A percentile compares a stretch with the other conserved stretches of the same genome.
Evolutionary conservation across 37 sponge, comb jelly and placozoan genomes (phyloP).

Genomic region (Agelas oroides): DNA sequence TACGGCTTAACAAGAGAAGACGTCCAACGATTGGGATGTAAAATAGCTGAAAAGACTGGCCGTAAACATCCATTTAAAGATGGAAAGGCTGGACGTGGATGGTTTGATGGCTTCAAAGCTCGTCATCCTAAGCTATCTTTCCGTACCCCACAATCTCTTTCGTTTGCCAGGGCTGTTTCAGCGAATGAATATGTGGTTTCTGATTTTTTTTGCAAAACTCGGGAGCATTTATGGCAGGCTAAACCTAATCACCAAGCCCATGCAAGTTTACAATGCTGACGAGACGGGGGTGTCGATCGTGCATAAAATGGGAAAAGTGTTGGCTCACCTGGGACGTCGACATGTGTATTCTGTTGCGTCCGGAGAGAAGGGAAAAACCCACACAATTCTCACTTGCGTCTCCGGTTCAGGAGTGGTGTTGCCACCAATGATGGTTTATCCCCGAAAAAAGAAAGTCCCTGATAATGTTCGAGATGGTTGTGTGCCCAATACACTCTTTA

Average conservation of each 20-base stretch:
- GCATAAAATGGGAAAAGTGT: constrained; percentile 42
- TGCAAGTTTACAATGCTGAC: constrained; percentile 54
- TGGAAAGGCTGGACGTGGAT: constrained; percentile 30
- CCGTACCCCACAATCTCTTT: constrained; percentile 19
- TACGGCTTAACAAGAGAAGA: constrained; percentile 33
- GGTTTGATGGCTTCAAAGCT: constrained; percentile 42
- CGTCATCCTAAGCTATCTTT: constrained; percentile 34
- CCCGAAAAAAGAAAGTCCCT: constrained; percentile 13
- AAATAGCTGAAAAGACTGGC: constrained; percentile 27
- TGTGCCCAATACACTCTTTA: constrained; percentile 4
- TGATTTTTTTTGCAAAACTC: constrained; percentile 44
- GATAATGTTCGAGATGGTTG: constrained; percentile 8
- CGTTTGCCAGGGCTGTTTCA: not conserved
- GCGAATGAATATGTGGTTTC: constrained; percentile 5
- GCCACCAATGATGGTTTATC: constrained; percentile 45
- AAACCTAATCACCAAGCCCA: constrained; percentile 49
- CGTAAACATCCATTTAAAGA: constrained; percentile 31
- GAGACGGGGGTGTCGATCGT: constrained; percentile 43
- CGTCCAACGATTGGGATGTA: constrained; percentile 34
- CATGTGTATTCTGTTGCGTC: constrained; percentile 44
- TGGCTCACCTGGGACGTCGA: constrained; percentile 15
- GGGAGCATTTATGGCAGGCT: constrained; percentile 35
- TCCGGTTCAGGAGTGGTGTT: constrained; percentile 21
- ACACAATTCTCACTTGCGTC: constrained; percentile 39
- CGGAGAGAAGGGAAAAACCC: constrained; percentile 48